Evolutionary conservation across 2,888 invertebrate species (phyloP).

Genomic region (Nymphalis polychloros): DNA sequence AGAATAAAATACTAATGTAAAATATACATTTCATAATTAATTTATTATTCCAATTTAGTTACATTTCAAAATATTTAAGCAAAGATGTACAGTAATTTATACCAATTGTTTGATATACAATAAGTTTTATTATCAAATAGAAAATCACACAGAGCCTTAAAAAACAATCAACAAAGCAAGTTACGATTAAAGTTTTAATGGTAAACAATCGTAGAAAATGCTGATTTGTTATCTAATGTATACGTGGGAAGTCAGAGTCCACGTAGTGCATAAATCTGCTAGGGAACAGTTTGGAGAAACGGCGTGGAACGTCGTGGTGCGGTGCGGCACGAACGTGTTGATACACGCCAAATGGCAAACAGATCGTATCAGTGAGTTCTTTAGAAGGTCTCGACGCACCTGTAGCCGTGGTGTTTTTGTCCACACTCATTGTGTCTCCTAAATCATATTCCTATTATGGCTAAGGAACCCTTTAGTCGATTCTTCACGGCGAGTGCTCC

Average conservation of each 20-base stretch:
- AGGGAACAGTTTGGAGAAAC: constrained; percentile 10
- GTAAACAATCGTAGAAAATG: constrained; percentile 10
- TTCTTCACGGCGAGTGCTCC: constrained; percentile 45
- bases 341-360: constrained; percentile 36
- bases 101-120: too few relatives aligned
- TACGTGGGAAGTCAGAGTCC: constrained; percentile 22
- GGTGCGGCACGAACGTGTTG: constrained; percentile 36
- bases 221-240: constrained; percentile 14
- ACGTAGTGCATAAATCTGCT: constrained; percentile 32
- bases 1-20: too few relatives aligned
- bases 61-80: too few relatives aligned
- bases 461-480: constrained; percentile 50
- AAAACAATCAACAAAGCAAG: background rate
- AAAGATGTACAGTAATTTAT: too few relatives aligned
- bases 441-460: constrained; percentile 49
- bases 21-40: too few relatives aligned
- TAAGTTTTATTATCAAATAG: background rate
- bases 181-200: constrained; percentile 4
- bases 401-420: constrained; percentile 45
- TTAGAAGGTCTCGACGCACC: constrained; percentile 43
- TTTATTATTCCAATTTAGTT: too few relatives aligned
- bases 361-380: constrained; percentile 32
- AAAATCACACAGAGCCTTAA: constrained; percentile 2
- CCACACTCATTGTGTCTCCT: constrained; percentile 38
- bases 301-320: background rate